These are phyloP conservation scores for Eupithecia inturbata DNA, from an alignment of 2,888 invertebrate species.

Conservation along the genomic window DNA sequence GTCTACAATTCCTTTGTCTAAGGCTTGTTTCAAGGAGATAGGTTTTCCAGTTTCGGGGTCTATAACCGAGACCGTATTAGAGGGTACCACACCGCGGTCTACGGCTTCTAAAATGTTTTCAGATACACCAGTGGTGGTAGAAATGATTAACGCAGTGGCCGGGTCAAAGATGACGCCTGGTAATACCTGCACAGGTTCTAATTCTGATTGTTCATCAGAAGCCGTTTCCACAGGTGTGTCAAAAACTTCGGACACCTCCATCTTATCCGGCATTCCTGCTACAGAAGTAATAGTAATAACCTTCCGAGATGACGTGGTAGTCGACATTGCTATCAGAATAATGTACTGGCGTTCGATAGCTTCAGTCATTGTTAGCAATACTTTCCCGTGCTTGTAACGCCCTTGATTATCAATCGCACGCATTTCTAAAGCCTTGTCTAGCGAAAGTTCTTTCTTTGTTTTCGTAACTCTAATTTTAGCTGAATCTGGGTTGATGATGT, in stretches of 20 bases:
- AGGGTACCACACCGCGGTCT: constrained; percentile 88
- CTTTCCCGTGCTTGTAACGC: constrained; percentile 85
- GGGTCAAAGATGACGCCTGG: constrained; percentile 92
- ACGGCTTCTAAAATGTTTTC: constrained; percentile 90
- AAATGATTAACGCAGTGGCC: constrained; percentile 88
- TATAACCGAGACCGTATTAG: constrained; percentile 87
- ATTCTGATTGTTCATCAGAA: constrained; percentile 70
- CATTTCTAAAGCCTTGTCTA: constrained; percentile 90
- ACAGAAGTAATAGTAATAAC: constrained; percentile 89
- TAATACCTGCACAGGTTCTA: constrained; percentile 89
- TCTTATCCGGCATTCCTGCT: constrained; percentile 88
- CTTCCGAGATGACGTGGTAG: constrained; percentile 82
- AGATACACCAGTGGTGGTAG: constrained; percentile 88
- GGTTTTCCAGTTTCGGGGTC: constrained; percentile 88
- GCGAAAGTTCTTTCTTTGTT: constrained; percentile 86
- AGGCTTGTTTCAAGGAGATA: constrained; percentile 89
- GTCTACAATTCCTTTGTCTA: constrained; percentile 90
- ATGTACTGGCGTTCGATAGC: constrained; percentile 88
- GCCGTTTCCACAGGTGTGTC: constrained; percentile 52
- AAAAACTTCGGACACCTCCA: constrained; percentile 86
- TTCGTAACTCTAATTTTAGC: constrained; percentile 92
- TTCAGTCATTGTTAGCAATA: constrained; percentile 88
- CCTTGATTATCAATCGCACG: constrained; percentile 91
- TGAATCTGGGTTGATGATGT: constrained; percentile 93
- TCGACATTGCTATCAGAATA: constrained; percentile 82